phyloP scores from a whole-genome alignment of 2,113 vertebrate species.

The Vidua macroura region DNA sequence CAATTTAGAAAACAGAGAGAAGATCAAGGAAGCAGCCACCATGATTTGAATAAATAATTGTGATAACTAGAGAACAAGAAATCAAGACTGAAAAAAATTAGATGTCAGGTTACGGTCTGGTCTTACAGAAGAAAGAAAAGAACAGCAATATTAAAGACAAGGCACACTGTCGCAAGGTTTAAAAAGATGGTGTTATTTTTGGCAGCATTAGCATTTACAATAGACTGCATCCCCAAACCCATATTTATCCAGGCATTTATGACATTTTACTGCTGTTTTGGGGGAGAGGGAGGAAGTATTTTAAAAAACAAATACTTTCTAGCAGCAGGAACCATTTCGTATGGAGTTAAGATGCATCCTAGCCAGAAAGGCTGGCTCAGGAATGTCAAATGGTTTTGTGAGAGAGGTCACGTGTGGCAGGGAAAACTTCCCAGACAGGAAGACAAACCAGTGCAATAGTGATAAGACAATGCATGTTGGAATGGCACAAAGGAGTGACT shows the following conservation, averaged over 20 bases:
- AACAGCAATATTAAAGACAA: conserved; percentile 42
- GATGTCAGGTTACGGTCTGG: not conserved
- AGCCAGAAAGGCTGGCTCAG: not conserved
- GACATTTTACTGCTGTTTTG: not conserved
- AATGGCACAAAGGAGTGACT: not conserved
- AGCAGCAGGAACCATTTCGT: not conserved
- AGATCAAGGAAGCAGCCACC: not conserved
- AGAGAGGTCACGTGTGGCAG: not conserved
- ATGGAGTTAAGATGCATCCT: not conserved
- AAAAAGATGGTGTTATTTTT: not conserved
- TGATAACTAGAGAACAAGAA: conserved; percentile 28
- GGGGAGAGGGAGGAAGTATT: not conserved
- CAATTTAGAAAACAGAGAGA: conserved; percentile 5
- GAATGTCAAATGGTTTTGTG: not conserved
- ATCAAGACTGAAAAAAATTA: conserved; percentile 29
- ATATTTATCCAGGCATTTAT: not conserved
- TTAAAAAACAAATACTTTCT: not conserved
- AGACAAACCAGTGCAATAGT: not conserved
- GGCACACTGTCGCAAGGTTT: conserved; percentile 14
- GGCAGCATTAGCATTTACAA: not conserved
- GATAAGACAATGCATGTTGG: not conserved
- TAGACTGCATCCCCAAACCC: not conserved
- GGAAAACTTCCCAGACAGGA: not conserved
- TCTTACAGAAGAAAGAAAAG: not conserved
- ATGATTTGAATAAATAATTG: conserved; percentile 43